These are phyloP conservation scores for Limnephilus rhombicus DNA, from an alignment of 2,888 invertebrate genomes.

Conservation along the genomic window DNA sequence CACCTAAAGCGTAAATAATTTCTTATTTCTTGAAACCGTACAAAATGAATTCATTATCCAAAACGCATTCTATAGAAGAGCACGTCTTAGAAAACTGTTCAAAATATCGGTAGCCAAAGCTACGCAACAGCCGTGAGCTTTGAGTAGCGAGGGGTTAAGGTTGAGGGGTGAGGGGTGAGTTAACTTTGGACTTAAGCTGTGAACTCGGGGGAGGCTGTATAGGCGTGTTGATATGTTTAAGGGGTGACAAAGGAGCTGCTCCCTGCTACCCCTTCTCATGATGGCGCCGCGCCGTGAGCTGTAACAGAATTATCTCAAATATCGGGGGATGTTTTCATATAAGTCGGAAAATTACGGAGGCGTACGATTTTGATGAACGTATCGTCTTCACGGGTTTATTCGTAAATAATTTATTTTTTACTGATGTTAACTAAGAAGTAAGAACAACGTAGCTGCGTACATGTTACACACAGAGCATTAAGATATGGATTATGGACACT, in stretches of 20 bases:
- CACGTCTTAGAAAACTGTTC: slow-evolving; percentile 3
- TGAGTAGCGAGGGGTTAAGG: slow-evolving; percentile 27
- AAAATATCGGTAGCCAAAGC: slow-evolving; percentile 22
- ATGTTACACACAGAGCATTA: too few relatives aligned
- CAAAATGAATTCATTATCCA: not conserved
- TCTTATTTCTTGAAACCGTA: not conserved
- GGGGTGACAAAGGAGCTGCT: slow-evolving; percentile 65
- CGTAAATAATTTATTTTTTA: not conserved
- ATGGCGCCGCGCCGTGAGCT: slow-evolving; percentile 49
- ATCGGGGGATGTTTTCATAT: slow-evolving; percentile 52
- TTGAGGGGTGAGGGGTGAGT: slow-evolving; percentile 57
- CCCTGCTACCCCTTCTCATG: slow-evolving; percentile 57
- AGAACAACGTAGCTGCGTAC: not conserved
- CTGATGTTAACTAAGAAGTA: not conserved
- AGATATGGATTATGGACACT: too few relatives aligned
- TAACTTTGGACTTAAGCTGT: slow-evolving; percentile 63
- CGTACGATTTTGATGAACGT: slow-evolving; percentile 28
- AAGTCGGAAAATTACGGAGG: slow-evolving; percentile 55
- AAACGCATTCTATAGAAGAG: not conserved
- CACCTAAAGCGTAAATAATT: not conserved
- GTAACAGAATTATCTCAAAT: slow-evolving; percentile 61
- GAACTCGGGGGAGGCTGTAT: slow-evolving; percentile 62
- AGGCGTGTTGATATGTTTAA: slow-evolving; percentile 67
- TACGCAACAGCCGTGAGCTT: not conserved
- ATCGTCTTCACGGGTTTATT: not conserved